Conservation (phyloP, 2,888 invertebrate species). For the Lypha dubia region DNA sequence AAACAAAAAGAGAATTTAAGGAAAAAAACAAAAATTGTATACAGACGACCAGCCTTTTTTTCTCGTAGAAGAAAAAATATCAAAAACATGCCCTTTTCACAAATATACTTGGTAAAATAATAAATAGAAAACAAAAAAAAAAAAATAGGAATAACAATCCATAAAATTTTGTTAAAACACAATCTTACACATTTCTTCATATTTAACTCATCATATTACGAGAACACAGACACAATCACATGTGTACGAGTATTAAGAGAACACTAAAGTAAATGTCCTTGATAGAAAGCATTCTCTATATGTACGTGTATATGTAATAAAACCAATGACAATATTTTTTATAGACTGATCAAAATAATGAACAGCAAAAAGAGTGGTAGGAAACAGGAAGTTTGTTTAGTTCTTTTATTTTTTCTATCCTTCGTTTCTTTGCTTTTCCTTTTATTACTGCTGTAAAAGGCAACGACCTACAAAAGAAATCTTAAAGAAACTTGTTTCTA, state of each 20-base stretch:
- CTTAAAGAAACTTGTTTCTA: neutral
- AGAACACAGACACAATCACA: neutral
- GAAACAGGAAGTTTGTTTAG: constrained; percentile 47
- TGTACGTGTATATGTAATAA: neutral
- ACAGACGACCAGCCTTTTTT: constrained; percentile 5
- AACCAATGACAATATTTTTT: neutral
- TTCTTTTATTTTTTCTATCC: constrained; percentile 25
- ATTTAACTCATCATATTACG: neutral
- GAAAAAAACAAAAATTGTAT: neutral
- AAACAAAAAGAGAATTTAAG: constrained; percentile 7
- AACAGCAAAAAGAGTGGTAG: neutral
- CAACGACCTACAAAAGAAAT: constrained; percentile 74
- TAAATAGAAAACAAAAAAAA: neutral
- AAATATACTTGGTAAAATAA: neutral
- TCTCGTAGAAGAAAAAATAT: too few relatives aligned
- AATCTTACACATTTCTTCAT: neutral
- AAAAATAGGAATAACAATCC: neutral
- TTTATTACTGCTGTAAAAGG: constrained; percentile 34
- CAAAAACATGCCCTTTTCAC: neutral
- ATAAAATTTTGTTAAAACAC: constrained; percentile 29
- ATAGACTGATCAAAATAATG: too few relatives aligned
- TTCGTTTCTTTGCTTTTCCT: neutral
- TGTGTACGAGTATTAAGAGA: neutral
- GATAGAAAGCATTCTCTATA: constrained; percentile 77
- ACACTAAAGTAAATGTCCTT: constrained; percentile 76